Conservation (phyloP, 2,888 invertebrate species). For the Eucera pruinosa region DNA sequence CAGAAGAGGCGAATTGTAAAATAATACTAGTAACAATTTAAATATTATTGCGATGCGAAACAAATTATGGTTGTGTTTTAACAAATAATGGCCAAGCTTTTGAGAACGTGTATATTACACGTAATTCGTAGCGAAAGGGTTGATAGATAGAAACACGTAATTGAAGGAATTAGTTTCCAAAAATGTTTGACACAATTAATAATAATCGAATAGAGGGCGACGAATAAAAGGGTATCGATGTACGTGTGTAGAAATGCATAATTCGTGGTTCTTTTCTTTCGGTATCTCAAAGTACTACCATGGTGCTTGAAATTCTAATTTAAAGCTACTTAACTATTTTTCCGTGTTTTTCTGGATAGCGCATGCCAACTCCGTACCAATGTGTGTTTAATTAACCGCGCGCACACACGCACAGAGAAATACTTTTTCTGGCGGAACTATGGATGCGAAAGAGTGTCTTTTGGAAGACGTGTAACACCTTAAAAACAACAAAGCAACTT, state of each 20-base stretch:
- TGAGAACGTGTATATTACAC: too few species aligned
- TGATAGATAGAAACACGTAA: too few species aligned
- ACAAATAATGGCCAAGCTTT: too few species aligned
- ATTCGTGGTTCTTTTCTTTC: slow-evolving; percentile 1
- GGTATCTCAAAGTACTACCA: slow-evolving; percentile 4
- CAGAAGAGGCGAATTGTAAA: too few species aligned
- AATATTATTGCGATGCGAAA: too few species aligned
- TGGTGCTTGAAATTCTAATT: slow-evolving; percentile 24
- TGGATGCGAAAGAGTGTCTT: slow-evolving; percentile 4
- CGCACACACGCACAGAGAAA: slow-evolving; percentile 5
- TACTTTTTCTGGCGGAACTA: slow-evolving; percentile 22
- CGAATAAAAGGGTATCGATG: too few species aligned
- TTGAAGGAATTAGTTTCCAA: not conserved
- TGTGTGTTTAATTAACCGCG: too few species aligned
- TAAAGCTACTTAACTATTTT: slow-evolving; percentile 28
- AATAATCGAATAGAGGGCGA: too few species aligned
- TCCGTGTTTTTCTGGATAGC: slow-evolving; percentile 1
- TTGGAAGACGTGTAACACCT: slow-evolving; percentile 37
- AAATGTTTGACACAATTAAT: not conserved
- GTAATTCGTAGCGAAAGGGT: too few species aligned
- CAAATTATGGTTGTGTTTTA: too few species aligned
- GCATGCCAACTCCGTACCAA: slow-evolving; percentile 23
- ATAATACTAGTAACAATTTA: too few species aligned
- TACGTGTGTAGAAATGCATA: not conserved
- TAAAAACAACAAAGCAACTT: too few species aligned